phyloP scores from a whole-genome alignment of 1,140 invertebrate genomes.

The Mizuhopecten yessoensis region DNA sequence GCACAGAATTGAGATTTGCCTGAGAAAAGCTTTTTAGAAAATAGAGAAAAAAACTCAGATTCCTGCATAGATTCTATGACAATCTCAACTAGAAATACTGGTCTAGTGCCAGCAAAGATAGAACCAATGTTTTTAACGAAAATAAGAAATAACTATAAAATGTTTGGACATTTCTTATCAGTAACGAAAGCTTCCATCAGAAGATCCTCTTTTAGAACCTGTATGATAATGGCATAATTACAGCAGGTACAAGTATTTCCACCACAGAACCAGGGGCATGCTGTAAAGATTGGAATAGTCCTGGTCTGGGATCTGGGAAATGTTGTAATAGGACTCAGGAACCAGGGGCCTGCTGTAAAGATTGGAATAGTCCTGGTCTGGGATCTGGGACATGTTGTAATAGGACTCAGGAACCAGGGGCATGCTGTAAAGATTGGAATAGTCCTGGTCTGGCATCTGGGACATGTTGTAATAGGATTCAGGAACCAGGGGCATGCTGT shows the following conservation, averaged over 20 bases:
- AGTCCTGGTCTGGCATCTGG: background rate
- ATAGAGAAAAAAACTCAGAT: too few relatives aligned
- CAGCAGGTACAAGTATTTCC: too few relatives aligned
- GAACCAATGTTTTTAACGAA: background rate
- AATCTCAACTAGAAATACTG: background rate
- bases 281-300: background rate
- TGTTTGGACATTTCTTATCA: background rate
- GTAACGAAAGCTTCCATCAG: background rate
- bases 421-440: background rate
- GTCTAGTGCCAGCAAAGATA: background rate
- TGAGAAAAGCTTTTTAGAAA: background rate
- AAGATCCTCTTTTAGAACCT: background rate
- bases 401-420: background rate
- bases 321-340: background rate
- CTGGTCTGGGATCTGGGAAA: too few relatives aligned
- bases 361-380: background rate
- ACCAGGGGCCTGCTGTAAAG: background rate
- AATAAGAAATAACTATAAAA: slow-evolving; percentile 14
- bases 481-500: background rate
- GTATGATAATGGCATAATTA: background rate
- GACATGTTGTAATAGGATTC: too few relatives aligned
- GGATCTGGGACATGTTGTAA: too few relatives aligned
- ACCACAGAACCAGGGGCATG: background rate
- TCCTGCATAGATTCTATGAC: too few relatives aligned
- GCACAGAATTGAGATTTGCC: background rate